These are phyloP conservation scores for Macaria liturata DNA, from an alignment of 2,888 invertebrate species.

Conservation along the genomic window DNA sequence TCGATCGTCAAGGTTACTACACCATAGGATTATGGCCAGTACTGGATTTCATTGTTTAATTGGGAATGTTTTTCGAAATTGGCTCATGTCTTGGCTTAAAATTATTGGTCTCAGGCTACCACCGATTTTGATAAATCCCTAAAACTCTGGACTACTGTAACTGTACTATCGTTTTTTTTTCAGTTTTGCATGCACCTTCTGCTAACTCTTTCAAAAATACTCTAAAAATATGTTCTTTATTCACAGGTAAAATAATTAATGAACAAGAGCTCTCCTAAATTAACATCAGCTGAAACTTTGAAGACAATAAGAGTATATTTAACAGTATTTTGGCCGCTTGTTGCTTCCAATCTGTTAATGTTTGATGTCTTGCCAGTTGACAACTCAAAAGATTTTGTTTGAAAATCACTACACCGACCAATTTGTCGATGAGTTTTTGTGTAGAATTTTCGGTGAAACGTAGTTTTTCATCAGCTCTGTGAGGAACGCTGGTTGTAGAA, in stretches of 20 bases:
- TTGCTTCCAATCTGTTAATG: constrained; percentile 4
- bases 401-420: constrained; percentile 25
- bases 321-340: constrained; percentile 10
- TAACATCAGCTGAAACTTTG: constrained; percentile 8
- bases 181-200: too few relatives aligned
- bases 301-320: background rate
- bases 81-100: too few relatives aligned
- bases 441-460: constrained; percentile 16
- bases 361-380: constrained; percentile 34
- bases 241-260: too few relatives aligned
- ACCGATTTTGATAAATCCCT: too few relatives aligned
- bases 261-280: too few relatives aligned
- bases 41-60: background rate
- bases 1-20: constrained; percentile 78
- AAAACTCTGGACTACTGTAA: too few relatives aligned
- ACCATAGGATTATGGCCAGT: constrained; percentile 45
- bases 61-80: too few relatives aligned
- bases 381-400: constrained; percentile 23
- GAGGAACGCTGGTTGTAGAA: background rate
- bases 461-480: constrained; percentile 11
- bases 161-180: too few relatives aligned
- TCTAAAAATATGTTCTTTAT: too few relatives aligned
- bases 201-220: too few relatives aligned
- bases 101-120: too few relatives aligned
- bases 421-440: constrained; percentile 33